Percentiles rank a stretch among this genome's conserved stretches.
Conservation (phyloP, 1,140 invertebrate genomes). For the Agrilus planipennis region DNA sequence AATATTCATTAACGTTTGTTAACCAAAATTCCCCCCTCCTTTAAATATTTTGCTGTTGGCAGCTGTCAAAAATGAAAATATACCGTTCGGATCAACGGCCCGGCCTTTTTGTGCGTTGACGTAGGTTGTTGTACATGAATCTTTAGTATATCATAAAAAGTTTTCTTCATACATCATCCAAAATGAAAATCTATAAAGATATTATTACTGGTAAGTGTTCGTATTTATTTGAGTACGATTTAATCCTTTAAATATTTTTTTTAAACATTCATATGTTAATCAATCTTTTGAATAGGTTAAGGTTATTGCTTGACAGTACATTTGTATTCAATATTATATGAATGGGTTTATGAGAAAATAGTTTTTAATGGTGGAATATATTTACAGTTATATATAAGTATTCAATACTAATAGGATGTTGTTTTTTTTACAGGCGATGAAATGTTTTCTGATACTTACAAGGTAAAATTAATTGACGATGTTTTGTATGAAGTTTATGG, state of each 20-base stretch:
- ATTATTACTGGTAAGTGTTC: slow-evolving; percentile 72
- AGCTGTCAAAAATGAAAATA: too few species aligned
- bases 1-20: too few species aligned
- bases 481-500: slow-evolving; percentile 93
- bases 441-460: slow-evolving; percentile 97
- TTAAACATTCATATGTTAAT: not conserved
- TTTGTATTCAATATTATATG: not conserved
- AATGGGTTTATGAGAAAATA: not conserved
- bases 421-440: slow-evolving; percentile 69
- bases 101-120: too few species aligned
- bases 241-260: not conserved
- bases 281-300: not conserved
- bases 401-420: slow-evolving; percentile 12
- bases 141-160: too few species aligned
- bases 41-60: too few species aligned
- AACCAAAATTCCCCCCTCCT: too few species aligned
- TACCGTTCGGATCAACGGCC: too few species aligned
- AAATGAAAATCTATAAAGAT: slow-evolving; percentile 94
- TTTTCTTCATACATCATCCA: too few species aligned
- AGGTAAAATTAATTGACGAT: slow-evolving; percentile 85
- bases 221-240: not conserved
- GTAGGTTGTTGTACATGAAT: too few species aligned
- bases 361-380: slow-evolving; percentile 7
- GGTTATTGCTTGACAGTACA: not conserved
- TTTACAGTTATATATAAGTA: too few species aligned